phyloP scores from a whole-genome alignment of 2,888 invertebrate species.

The Thysanoteuthis rhombus region DNA sequence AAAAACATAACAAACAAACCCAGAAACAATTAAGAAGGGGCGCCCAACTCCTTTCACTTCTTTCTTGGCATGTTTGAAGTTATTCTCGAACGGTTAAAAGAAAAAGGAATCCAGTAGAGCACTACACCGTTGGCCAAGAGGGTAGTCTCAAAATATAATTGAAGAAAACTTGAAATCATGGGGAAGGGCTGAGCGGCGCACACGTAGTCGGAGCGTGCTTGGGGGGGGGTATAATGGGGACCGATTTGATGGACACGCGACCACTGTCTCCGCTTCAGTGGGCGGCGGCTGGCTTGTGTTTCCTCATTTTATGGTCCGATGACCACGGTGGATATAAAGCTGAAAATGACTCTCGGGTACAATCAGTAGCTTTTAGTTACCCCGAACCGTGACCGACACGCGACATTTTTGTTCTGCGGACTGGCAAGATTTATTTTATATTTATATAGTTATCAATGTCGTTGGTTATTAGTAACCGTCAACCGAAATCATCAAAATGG shows the following conservation, averaged over 20 bases:
- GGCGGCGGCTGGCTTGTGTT: not conserved
- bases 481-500: not conserved
- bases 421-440: not conserved
- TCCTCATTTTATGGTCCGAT: slow-evolving; percentile 12
- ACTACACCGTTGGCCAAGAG: not conserved
- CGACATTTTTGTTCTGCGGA: not conserved
- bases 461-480: not conserved
- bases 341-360: not conserved
- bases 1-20: too few relatives aligned
- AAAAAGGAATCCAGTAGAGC: not conserved
- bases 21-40: too few relatives aligned
- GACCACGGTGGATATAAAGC: not conserved
- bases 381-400: not conserved
- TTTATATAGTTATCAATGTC: not conserved
- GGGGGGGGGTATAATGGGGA: not conserved
- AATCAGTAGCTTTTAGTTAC: not conserved
- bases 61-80: not conserved
- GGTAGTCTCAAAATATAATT: not conserved
- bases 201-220: not conserved
- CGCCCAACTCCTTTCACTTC: not conserved
- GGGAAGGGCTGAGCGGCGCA: not conserved
- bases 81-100: not conserved
- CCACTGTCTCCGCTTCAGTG: not conserved
- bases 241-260: not conserved
- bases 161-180: not conserved